Percentiles rank a stretch among this genome's conserved stretches.
Evolutionary conservation across 2,113 vertebrate species (phyloP).

Genomic region (Salvelinus alpinus): DNA sequence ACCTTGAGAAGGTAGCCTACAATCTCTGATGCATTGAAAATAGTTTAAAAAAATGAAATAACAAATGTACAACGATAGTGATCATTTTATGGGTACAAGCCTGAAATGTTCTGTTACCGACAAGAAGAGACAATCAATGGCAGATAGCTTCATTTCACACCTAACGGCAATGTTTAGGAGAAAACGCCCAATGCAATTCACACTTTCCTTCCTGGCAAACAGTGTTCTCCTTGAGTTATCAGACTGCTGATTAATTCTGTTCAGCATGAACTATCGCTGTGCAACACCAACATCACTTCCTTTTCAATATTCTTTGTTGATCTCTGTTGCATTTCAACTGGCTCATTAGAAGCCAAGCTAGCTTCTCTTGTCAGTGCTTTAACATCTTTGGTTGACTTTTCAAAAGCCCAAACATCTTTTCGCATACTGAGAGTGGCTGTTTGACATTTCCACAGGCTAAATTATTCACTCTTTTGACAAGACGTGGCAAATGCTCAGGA

Average conservation of each 20-base stretch:
- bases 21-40: not conserved
- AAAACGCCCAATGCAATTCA: slow-evolving; percentile 11
- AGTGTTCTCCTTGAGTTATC: not conserved
- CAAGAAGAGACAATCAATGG: not conserved
- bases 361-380: slow-evolving; percentile 20
- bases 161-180: not conserved
- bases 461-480: slow-evolving; percentile 57
- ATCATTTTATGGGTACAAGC: not conserved
- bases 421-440: slow-evolving; percentile 30
- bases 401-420: slow-evolving; percentile 30
- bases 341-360: slow-evolving; percentile 1
- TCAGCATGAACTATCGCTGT: not conserved
- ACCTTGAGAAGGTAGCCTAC: not conserved
- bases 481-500: slow-evolving; percentile 27
- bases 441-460: slow-evolving; percentile 45
- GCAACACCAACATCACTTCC: slow-evolving; percentile 24
- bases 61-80: not conserved
- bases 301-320: slow-evolving; percentile 7
- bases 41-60: not conserved
- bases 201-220: not conserved
- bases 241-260: slow-evolving; percentile 6
- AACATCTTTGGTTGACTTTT: slow-evolving; percentile 33
- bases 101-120: not conserved
- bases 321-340: not conserved
- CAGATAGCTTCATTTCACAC: not conserved